Conservation (phyloP, 1,140 invertebrate species). For the Caenorhabditis briggsae region DNA sequence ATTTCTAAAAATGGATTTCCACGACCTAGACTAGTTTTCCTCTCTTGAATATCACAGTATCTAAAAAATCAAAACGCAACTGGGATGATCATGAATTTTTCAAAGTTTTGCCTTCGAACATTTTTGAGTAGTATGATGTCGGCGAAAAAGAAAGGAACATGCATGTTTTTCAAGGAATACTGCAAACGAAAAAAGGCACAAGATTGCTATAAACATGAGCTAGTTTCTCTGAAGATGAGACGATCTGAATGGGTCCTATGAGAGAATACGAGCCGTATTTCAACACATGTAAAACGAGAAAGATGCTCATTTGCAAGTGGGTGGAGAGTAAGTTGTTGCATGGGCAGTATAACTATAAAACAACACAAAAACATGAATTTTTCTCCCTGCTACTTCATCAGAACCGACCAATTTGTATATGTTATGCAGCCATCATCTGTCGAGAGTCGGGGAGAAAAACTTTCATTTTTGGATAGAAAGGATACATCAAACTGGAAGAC, state of each 20-base stretch:
- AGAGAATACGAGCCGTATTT: conserved; percentile 20
- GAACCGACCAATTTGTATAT: no score
- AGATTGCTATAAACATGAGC: conserved; percentile 2
- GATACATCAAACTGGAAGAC: background rate
- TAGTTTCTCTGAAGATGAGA: background rate
- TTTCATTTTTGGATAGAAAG: background rate
- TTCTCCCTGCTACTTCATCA: no score
- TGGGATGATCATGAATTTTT: conserved; percentile 19
- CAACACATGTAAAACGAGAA: background rate
- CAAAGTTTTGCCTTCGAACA: conserved; percentile 17
- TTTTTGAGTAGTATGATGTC: conserved; percentile 27
- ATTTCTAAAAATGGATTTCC: background rate
- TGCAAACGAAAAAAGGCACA: conserved; percentile 13
- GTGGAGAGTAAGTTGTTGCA: background rate
- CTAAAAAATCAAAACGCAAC: conserved; percentile 26
- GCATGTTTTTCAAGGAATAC: background rate
- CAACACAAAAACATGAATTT: background rate
- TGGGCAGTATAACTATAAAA: background rate
- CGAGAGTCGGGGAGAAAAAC: background rate
- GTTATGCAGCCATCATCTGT: no score
- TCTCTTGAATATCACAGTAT: background rate
- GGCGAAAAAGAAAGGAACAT: background rate
- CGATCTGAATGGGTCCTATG: conserved; percentile 26
- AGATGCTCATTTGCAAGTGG: background rate
- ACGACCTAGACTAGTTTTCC: background rate